Conservation (phyloP, 1,140 invertebrate species). For the Radopholus similis region DNA sequence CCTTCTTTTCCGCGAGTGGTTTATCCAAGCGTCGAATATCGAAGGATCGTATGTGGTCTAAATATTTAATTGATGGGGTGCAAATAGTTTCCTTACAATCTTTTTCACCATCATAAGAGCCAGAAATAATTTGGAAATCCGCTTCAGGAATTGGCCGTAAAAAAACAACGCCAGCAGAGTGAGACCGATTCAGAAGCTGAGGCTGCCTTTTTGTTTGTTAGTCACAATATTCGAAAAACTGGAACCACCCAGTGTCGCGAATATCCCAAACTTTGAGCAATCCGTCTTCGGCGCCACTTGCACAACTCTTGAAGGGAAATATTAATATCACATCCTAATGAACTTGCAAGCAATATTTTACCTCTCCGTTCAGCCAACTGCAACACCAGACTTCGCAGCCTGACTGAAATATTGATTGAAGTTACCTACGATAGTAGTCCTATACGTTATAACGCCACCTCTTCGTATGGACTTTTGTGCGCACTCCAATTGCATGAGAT, state of each 20-base stretch:
- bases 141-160: neutral
- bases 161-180: neutral
- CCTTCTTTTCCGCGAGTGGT: neutral
- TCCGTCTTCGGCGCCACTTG: neutral
- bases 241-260: too few species aligned
- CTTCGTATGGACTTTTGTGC: neutral
- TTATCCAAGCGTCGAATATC: neutral
- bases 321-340: neutral
- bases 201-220: neutral
- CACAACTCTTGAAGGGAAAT: neutral
- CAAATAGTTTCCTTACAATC: neutral
- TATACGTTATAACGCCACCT: neutral
- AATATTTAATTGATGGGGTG: neutral
- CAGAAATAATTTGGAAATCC: neutral
- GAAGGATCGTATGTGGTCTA: neutral
- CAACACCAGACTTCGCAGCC: neutral
- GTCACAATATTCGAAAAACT: too few species aligned
- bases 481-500: too few species aligned
- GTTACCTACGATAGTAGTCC: neutral
- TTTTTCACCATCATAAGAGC: neutral
- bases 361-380: neutral
- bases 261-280: neutral
- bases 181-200: neutral
- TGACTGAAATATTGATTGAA: neutral
- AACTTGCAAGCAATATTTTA: neutral